These are phyloP conservation scores for Prolemur simus DNA, from an alignment of 2,113 vertebrate genomes.

Conservation along the genomic window DNA sequence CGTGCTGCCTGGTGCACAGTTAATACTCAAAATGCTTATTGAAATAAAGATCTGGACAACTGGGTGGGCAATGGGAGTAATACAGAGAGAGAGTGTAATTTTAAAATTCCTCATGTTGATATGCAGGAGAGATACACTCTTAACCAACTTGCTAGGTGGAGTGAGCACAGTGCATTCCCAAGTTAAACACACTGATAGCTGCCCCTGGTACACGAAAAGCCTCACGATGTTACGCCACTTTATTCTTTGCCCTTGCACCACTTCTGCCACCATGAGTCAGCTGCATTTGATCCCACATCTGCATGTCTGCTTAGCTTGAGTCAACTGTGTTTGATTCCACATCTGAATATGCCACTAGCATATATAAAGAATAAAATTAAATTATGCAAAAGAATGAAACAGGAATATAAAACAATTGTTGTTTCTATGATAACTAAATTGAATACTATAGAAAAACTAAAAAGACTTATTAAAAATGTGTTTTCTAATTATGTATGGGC, in stretches of 20 bases:
- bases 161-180: background rate
- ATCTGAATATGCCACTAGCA: background rate
- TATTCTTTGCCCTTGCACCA: background rate
- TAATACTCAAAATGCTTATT: background rate
- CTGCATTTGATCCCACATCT: background rate
- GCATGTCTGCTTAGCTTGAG: too few relatives aligned
- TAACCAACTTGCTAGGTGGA: background rate
- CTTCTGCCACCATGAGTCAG: background rate
- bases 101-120: background rate
- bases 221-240: rapidly evolving
- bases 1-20: background rate
- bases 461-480: background rate
- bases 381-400: background rate
- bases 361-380: background rate
- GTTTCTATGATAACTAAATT: background rate
- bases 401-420: background rate
- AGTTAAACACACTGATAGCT: rapidly evolving
- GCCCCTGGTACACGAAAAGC: background rate
- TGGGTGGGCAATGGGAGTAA: background rate
- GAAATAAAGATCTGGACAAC: background rate
- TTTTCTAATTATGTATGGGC: background rate
- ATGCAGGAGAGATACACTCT: background rate
- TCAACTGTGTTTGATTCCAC: background rate
- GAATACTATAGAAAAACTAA: background rate
- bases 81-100: background rate